A percentile compares a stretch with the other conserved stretches of the same genome.
These are phyloP conservation scores for Plemyria rubiginata DNA, from an alignment of 2,888 invertebrate species.

Conservation along the genomic window DNA sequence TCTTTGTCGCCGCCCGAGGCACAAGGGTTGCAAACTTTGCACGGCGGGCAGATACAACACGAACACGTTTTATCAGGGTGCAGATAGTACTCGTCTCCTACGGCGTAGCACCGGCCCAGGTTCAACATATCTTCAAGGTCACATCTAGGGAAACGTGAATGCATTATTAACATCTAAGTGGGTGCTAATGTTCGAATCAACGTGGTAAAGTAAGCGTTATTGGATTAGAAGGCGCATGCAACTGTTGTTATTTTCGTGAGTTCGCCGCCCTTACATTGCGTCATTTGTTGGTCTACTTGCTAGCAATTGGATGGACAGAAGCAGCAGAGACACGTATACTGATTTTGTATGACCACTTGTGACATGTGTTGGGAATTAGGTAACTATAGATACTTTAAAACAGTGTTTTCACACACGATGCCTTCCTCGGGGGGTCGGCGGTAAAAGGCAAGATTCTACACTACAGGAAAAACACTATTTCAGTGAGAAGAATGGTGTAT, in stretches of 20 bases:
- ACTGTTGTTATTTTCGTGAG: neutral
- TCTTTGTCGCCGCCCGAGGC: neutral
- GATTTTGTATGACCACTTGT: neutral
- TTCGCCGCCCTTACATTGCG: neutral
- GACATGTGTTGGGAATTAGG: neutral
- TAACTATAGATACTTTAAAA: too few species aligned
- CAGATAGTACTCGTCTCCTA: slow-evolving; percentile 70
- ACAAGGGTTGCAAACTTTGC: slow-evolving; percentile 42
- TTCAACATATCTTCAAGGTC: slow-evolving; percentile 72
- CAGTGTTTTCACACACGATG: too few species aligned
- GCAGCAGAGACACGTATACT: neutral
- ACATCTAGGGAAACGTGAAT: slow-evolving; percentile 49
- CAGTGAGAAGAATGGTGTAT: too few species aligned
- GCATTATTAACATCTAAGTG: neutral
- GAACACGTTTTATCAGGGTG: slow-evolving; percentile 52
- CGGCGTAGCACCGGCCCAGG: slow-evolving; percentile 69
- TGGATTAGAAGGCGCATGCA: too few species aligned
- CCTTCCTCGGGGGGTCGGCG: too few species aligned
- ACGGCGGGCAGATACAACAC: slow-evolving; percentile 31
- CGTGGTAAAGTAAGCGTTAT: too few species aligned
- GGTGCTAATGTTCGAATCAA: neutral
- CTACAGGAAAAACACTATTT: too few species aligned
- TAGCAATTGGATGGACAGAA: neutral
- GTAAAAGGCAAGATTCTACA: too few species aligned
- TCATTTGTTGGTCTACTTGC: neutral